phyloP scores from a whole-genome alignment of 1,140 invertebrate species.

The Babylonia areolata region DNA sequence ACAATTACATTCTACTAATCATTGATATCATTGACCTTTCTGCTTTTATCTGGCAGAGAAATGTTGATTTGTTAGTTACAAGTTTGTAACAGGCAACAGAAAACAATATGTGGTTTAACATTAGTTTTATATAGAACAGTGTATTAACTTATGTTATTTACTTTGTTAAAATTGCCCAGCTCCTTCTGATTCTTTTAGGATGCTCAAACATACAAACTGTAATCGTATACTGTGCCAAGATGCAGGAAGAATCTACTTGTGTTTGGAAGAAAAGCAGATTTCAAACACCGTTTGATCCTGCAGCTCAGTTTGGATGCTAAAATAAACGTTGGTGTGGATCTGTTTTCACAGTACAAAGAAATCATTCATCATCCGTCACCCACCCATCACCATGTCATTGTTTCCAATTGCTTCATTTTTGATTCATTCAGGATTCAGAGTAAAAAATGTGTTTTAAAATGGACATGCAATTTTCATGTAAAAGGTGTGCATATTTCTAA shows the following conservation, averaged over 20 bases:
- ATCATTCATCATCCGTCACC: too few species aligned
- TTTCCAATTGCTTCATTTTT: neutral
- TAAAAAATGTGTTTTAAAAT: neutral
- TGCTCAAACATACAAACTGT: neutral
- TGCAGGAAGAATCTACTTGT: neutral
- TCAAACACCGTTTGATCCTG: too few species aligned
- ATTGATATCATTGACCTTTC: neutral
- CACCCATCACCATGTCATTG: neutral
- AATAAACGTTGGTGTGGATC: neutral
- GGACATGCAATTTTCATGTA: neutral
- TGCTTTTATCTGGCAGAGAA: neutral
- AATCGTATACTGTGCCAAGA: neutral
- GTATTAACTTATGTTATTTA: neutral
- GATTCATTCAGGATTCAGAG: neutral
- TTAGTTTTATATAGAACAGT: neutral
- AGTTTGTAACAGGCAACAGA: too few species aligned
- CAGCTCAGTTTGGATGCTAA: neutral
- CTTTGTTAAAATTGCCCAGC: neutral
- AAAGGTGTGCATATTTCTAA: slow-evolving; percentile 9
- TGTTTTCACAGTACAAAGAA: neutral
- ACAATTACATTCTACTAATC: neutral
- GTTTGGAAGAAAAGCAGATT: neutral
- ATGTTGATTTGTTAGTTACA: neutral
- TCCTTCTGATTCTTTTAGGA: neutral
- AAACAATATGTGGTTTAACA: neutral